Conservation (phyloP, 2,888 invertebrate genomes). For the Tethea ocularis region DNA sequence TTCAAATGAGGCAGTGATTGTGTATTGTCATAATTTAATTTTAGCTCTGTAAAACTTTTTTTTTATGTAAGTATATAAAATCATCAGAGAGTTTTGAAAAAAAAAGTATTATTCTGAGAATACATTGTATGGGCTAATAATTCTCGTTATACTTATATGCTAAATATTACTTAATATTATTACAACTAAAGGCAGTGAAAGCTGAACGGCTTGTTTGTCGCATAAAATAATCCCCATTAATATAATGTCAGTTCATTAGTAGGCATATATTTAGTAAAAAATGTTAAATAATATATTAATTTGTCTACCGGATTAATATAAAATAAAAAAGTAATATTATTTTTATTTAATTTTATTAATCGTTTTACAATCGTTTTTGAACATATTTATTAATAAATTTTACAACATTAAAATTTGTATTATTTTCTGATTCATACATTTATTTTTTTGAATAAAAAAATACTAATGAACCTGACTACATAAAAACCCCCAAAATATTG, state of each 20-base stretch:
- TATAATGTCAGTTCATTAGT: conserved; percentile 29
- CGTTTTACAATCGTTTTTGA: neutral
- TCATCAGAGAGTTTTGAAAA: too few relatives aligned
- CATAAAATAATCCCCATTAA: conserved; percentile 28
- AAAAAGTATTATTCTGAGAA: too few relatives aligned
- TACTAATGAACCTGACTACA: conserved; percentile 13
- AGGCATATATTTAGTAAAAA: neutral
- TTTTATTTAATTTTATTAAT: neutral
- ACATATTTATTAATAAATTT: neutral
- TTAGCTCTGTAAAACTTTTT: neutral
- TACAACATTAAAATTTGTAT: neutral
- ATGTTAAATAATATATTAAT: conserved; percentile 12
- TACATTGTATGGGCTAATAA: neutral
- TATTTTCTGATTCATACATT: neutral
- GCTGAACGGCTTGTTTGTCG: conserved; percentile 36
- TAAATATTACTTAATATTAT: conserved; percentile 9
- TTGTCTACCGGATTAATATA: neutral
- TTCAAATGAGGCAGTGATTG: neutral
- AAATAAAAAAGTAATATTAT: too few relatives aligned
- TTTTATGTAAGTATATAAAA: too few relatives aligned
- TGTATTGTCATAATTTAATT: neutral
- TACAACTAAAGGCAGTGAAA: conserved; percentile 36
- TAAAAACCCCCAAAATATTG: neutral
- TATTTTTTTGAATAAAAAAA: neutral
- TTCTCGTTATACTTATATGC: conserved; percentile 13